phyloP scores from a whole-genome alignment of 2,888 invertebrate genomes.

The Aricia artaxerxes region DNA sequence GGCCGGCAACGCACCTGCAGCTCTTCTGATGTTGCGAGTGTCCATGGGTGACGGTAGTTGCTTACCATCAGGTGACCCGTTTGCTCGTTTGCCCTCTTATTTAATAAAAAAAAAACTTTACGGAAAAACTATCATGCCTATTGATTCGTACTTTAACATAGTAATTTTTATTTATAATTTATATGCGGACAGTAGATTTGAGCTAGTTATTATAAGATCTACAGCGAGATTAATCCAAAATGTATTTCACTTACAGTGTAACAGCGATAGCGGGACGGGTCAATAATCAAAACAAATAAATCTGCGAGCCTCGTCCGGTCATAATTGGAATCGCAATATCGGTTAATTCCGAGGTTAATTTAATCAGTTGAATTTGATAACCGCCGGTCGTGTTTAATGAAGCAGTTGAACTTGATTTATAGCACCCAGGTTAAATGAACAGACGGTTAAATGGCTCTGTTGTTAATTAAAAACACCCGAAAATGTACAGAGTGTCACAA shows the following conservation, averaged over 20 bases:
- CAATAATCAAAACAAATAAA: slow-evolving; percentile 39
- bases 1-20: too few relatives aligned
- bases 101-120: too few relatives aligned
- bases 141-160: too few relatives aligned
- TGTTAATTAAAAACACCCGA: neutral
- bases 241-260: neutral
- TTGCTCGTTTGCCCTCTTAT: too few relatives aligned
- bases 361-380: slow-evolving; percentile 53
- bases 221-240: neutral
- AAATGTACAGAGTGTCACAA: neutral
- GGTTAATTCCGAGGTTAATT: slow-evolving; percentile 49
- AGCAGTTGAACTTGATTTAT: slow-evolving; percentile 54
- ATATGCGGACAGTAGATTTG: too few relatives aligned
- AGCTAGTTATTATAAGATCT: too few relatives aligned
- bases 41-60: too few relatives aligned
- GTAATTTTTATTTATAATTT: too few relatives aligned
- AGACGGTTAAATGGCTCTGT: neutral
- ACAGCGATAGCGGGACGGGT: slow-evolving; percentile 27
- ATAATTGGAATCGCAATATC: slow-evolving; percentile 46
- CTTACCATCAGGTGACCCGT: too few relatives aligned
- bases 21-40: too few relatives aligned
- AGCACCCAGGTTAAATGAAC: slow-evolving; percentile 32
- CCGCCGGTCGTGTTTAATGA: slow-evolving; percentile 51
- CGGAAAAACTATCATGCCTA: too few relatives aligned
- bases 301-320: slow-evolving; percentile 35